A percentile compares a stretch with the other conserved stretches of the same genome.
Evolutionary conservation across 2,113 vertebrate species (phyloP).

Genomic region (Anguilla japonica): DNA sequence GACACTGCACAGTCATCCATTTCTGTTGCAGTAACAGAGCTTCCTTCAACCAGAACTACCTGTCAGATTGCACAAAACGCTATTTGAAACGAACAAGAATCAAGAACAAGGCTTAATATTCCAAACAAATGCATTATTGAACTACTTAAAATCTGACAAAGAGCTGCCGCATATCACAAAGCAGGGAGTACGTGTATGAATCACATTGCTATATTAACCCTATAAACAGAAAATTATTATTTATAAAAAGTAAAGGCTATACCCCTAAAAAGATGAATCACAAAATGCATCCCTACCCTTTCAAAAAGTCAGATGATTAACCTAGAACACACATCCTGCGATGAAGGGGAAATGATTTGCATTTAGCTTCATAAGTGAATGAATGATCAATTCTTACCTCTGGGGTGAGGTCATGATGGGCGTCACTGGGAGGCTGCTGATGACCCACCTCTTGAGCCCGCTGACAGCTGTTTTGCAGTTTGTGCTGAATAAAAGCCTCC

Average conservation of each 20-base stretch:
- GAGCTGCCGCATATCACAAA: not conserved
- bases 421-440: conserved; percentile 40
- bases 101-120: not conserved
- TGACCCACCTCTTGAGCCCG: conserved; percentile 56
- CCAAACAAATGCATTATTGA: not conserved
- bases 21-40: conserved; percentile 44
- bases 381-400: not conserved
- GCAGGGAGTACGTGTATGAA: not conserved
- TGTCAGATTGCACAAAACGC: conserved; percentile 34
- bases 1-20: conserved; percentile 35
- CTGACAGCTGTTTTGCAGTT: conserved; percentile 83
- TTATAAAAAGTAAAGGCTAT: no score
- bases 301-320: no score
- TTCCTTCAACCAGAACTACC: conserved; percentile 43
- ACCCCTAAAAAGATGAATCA: no score
- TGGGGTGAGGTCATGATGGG: conserved; percentile 47
- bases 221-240: no score
- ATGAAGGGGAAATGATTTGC: no score
- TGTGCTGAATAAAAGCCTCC: conserved; percentile 94
- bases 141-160: not conserved
- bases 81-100: not conserved
- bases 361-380: no score
- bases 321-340: no score
- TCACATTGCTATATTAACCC: no score
- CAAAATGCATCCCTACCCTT: no score